Evolutionary conservation across 2,113 vertebrate genomes (phyloP), one percentile per base, ranked within the genome.

Genomic region (Entomyzon cyanotis): DNA sequence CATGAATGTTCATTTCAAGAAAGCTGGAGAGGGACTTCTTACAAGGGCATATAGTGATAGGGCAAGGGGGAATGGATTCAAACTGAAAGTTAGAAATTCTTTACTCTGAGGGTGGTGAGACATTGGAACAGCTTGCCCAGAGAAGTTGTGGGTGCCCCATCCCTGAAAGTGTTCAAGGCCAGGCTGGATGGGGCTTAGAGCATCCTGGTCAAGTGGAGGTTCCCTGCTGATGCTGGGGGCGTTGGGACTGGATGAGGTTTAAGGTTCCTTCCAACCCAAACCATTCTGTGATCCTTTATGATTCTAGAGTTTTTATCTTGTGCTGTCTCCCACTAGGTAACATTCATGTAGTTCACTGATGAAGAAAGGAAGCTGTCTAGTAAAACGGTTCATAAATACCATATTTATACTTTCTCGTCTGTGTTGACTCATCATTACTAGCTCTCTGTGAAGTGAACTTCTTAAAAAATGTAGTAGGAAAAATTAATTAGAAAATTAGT

Each of bases 11-110:
- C 5, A 5, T 62, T 70, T 75, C 33, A 41, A 24, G 35, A 49
- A 42, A 33, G 15, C 31, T 42, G 35, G n/a, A 80, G 21, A 31
- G 16, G 9, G 30, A 23, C 18, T 42, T 90, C 7, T 63, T 90
- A 49, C 0, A 0, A 41, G 47, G 13, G 15, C 22, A 17, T n/a
- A 9, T 24, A 53, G 25, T 49, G 41, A 23, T 35, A 19, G 11
- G n/a, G 27, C 21, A 62, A 35, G 63, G 21, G 24, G 24, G 3
- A 31, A 49, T 55, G 47, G 17, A 62, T 69, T 69, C 41, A 76
- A 23, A 69, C 15, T 20, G 55, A 55, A 55, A 49, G 46, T 15
- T 18, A 55, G 35, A 55, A 76, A 28, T 55, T 62, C 21, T 42
- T 69, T 16, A 11, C 30, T 63, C 14, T 47, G 47, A 31, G 5